phyloP scores from a whole-genome alignment of 2,888 invertebrate species.

The Leptinotarsa peninsularis region DNA sequence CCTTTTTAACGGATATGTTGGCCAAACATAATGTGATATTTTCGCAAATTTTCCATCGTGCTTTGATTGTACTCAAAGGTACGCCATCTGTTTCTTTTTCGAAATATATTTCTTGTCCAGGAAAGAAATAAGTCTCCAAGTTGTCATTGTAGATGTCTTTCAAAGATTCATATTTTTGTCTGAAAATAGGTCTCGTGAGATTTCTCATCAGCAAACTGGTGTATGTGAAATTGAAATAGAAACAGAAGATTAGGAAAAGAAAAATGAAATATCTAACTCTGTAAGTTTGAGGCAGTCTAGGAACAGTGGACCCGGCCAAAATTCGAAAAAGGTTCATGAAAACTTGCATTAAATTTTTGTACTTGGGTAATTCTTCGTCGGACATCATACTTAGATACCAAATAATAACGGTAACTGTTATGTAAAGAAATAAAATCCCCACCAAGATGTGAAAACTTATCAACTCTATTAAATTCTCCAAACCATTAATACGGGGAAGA shows the following conservation, averaged over 20 bases:
- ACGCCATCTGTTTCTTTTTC: neutral
- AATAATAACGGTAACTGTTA: slow-evolving; percentile 20
- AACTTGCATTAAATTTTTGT: slow-evolving; percentile 25
- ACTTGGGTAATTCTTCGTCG: slow-evolving; percentile 19
- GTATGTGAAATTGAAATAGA: slow-evolving; percentile 8
- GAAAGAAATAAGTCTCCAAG: slow-evolving; percentile 33
- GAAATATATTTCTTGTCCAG: slow-evolving; percentile 25
- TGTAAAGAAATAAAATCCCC: slow-evolving; percentile 9
- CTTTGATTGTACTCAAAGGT: slow-evolving; percentile 17
- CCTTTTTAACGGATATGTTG: slow-evolving; percentile 27
- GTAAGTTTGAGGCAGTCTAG: slow-evolving; percentile 22
- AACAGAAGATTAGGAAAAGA: slow-evolving; percentile 28
- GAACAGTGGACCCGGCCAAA: slow-evolving; percentile 13
- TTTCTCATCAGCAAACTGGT: slow-evolving; percentile 35
- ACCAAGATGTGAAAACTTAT: slow-evolving; percentile 12
- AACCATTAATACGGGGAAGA: slow-evolving; percentile 17
- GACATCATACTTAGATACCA: slow-evolving; percentile 26
- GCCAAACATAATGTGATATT: slow-evolving; percentile 26
- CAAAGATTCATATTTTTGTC: slow-evolving; percentile 31
- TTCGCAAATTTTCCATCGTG: slow-evolving; percentile 28
- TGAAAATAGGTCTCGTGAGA: slow-evolving; percentile 27
- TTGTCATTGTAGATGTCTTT: slow-evolving; percentile 34
- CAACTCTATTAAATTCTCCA: slow-evolving; percentile 29
- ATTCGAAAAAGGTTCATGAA: slow-evolving; percentile 22
- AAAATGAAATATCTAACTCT: slow-evolving; percentile 30